Percentiles rank a stretch among this genome's conserved stretches.
These are phyloP conservation scores for Chrysochloris asiatica DNA, from an alignment of 2,113 vertebrate species.

Conservation along the genomic window DNA sequence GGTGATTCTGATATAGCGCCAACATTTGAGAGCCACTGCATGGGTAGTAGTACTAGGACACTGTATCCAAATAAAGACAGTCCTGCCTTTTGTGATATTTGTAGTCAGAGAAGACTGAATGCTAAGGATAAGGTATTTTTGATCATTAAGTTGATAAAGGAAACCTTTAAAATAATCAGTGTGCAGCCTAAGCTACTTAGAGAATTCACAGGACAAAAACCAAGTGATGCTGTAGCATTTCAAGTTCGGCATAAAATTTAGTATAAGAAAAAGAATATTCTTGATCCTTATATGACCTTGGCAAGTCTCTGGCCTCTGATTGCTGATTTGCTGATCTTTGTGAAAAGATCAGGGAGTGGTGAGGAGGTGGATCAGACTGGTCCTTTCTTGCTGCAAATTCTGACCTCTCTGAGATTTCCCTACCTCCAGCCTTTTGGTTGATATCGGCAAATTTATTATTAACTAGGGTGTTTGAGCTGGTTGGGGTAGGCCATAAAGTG, in stretches of 20 bases:
- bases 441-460: neutral
- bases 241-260: neutral
- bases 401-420: conserved; percentile 31
- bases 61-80: conserved; percentile 6
- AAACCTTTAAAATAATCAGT: conserved; percentile 44
- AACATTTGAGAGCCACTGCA: neutral
- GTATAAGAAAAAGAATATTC: conserved; percentile 32
- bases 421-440: neutral
- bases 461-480: neutral
- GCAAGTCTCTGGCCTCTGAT: conserved; percentile 41
- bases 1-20: neutral
- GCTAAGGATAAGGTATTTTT: conserved; percentile 31
- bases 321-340: conserved; percentile 21
- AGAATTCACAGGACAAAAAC: conserved; percentile 17
- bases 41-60: neutral
- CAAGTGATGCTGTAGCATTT: neutral
- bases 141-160: conserved; percentile 43
- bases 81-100: conserved; percentile 23
- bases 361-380: neutral
- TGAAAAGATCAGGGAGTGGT: neutral
- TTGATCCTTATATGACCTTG: conserved; percentile 37
- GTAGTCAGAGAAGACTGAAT: conserved; percentile 24
- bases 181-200: conserved; percentile 9
- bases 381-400: conserved; percentile 34
- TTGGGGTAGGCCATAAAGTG: neutral